Conservation (phyloP, 1,140 invertebrate genomes). For the Apis mellifera region DNA sequence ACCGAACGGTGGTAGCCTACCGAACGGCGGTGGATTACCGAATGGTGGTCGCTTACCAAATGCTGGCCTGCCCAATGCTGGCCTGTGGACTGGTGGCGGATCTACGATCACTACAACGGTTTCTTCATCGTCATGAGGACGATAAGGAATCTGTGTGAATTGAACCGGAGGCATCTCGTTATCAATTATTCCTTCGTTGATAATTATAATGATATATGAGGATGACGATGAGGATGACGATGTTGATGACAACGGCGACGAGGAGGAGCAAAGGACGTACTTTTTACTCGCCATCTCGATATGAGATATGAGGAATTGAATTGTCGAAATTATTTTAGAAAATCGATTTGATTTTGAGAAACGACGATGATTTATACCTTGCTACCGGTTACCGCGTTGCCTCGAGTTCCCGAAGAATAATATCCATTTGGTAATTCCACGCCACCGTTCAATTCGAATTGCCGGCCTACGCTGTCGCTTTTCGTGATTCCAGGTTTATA, state of each 20-base stretch:
- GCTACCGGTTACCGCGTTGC: conserved; percentile 48
- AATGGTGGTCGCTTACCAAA: background rate
- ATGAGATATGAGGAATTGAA: background rate
- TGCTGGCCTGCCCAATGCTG: conserved; percentile 19
- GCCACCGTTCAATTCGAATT: background rate
- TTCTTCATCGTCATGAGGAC: background rate
- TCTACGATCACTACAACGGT: conserved; percentile 56
- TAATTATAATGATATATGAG: background rate
- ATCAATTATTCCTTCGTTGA: background rate
- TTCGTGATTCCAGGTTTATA: background rate
- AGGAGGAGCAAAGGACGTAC: background rate
- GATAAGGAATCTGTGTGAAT: background rate
- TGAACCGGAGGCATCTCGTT: background rate
- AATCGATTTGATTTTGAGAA: conserved; percentile 10
- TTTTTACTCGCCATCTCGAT: background rate
- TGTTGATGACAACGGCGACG: too few relatives aligned
- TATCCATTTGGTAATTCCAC: background rate
- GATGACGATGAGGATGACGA: background rate
- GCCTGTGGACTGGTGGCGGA: too few relatives aligned
- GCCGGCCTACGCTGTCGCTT: background rate
- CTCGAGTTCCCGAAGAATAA: background rate
- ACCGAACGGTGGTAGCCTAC: too few relatives aligned
- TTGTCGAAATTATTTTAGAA: too few relatives aligned
- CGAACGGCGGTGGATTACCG: background rate
- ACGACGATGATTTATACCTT: background rate